Percentiles rank a stretch among this genome's conserved stretches.
phyloP scores from a whole-genome alignment of 2,888 invertebrate genomes.

The Dilophus febrilis region DNA sequence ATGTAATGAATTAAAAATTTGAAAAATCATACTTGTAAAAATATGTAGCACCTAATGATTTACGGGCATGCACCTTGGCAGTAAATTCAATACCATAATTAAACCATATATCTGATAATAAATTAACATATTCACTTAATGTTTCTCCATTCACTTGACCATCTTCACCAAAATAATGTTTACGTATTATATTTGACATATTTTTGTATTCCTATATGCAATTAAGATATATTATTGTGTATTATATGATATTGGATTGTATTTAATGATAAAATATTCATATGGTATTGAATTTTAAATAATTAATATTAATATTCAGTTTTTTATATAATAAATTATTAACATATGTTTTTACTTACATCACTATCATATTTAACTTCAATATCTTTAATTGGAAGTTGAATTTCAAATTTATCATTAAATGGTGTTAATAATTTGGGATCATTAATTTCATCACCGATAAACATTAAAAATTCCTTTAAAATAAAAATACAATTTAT shows the following conservation, averaged over 20 bases:
- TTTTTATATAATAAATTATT: neutral
- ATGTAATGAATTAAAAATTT: neutral
- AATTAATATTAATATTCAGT: neutral
- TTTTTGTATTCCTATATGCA: slow-evolving; percentile 4
- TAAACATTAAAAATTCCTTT: slow-evolving; percentile 3
- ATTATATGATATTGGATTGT: no score
- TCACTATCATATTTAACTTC: neutral
- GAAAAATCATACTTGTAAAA: slow-evolving; percentile 3
- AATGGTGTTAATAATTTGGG: slow-evolving; percentile 4
- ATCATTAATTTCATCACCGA: slow-evolving; percentile 3
- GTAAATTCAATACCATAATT: slow-evolving; percentile 1
- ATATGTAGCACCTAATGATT: neutral
- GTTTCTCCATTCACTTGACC: slow-evolving; percentile 4
- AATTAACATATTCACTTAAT: slow-evolving; percentile 4
- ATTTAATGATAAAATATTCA: neutral
- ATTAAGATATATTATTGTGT: no score
- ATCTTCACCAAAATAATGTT: slow-evolving; percentile 5
- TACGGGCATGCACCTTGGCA: neutral
- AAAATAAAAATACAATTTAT: neutral
- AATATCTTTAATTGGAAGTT: neutral
- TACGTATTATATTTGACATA: slow-evolving; percentile 4
- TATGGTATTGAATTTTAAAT: neutral
- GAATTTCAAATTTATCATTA: slow-evolving; percentile 3
- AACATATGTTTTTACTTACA: neutral
- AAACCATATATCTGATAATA: slow-evolving; percentile 1